Base-by-base conservation (phyloP, 2,797 vertebrate genomes). In the Crypturellus tataupa region DNA sequence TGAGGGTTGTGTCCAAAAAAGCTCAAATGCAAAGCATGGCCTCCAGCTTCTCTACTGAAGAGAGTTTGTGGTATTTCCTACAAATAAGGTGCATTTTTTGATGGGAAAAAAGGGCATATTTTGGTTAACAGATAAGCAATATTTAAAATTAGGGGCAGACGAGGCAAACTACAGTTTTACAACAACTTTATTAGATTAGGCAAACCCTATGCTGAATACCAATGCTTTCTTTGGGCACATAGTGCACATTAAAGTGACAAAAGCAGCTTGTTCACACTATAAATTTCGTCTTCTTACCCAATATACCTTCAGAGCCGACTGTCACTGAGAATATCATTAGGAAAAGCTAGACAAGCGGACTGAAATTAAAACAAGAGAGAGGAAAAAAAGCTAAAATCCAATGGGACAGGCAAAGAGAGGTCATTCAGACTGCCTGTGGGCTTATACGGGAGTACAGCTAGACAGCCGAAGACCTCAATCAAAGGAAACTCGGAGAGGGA, bases 101-200 rank as follows among this genome's bases (percentile, higher is more conserved):
- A 7, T 20, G 9, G 53, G 47, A 71, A 88, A n/a, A 42, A 42
- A 44, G 73, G 47, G 16, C 93, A 49, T 13, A 35, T 9, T n/a
- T 31, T 67, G 40, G 37, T 69, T 87, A 87, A 77, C 17, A 77
- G 70, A 46, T 15, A 88, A 4, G 17, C 33, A 80, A 70, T 37
- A 40, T 80, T 64, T 90, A 95, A 95, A 95, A 77, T 68, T 71
- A 21, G 77, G 40, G 58, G 70, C 55, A 87, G 47, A 47, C 71
- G 71, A 81, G 40, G 31, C 24, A 89, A 91, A 80, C 67, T 37
- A 46, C 56, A 21, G 23, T 70, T 84, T 85, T 83, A 55, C 68
- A 79, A 44, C 60, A 20, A 88, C 76, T 93, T 80, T 75, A 77
- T 86, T 91, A 90, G 44, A 49, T 55, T 71, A 87, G 81, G 75